Base-by-base conservation (phyloP, 30 jellyfish, hydroid and myxozoan genomes). In the Aurelia aurita complex sp. Pacific region DNA sequence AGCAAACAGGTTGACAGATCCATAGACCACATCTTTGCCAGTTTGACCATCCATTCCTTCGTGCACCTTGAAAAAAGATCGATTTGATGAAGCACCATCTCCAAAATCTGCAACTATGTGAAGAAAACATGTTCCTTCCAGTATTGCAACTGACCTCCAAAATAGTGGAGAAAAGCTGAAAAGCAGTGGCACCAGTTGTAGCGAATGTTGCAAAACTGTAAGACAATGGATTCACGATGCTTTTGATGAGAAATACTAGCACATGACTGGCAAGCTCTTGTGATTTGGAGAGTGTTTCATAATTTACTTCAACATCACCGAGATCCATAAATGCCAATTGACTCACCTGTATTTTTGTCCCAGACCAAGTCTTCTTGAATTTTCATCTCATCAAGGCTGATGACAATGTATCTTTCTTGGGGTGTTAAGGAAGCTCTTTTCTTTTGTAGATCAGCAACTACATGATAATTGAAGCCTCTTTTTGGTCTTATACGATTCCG, bases 371-470 rank as follows among this genome's bases (percentile, higher is more conserved):
- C 91, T 52, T 81, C 91, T 40, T 81, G 91, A 38, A 81, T 54
- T 77, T 89, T 89, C 93, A 89, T 89, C 64, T 89, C 94, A 81
- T 89, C 94, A 50, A 89, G 50, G n/a, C 79, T n/a, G 33, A 80
- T 62, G 43, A 72, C 62, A 11, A 79, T 72, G 72, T 64, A 88
- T 40, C 81, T 78, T 70, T 88, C 92, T 29, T 42, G 67, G 13
- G 61, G 73, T 38, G 85, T 17, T 10, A 80, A 89, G 19, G 57
- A 3, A 46, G 61, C 61, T 11, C 88, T 79, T 81, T 73, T 82
- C 51, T 81, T 60, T 23, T 34, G 23, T 54, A 88, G 59, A 51
- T 89, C 84, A 55, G 82, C 69, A 72, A 68, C 67, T 53, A 60
- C 67, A 50, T 55, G 91, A 14, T 69, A 73, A 57, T 87, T 64